Evolutionary conservation across 2,113 vertebrate genomes (phyloP).

Genomic region (Grammomys dolichurus): DNA sequence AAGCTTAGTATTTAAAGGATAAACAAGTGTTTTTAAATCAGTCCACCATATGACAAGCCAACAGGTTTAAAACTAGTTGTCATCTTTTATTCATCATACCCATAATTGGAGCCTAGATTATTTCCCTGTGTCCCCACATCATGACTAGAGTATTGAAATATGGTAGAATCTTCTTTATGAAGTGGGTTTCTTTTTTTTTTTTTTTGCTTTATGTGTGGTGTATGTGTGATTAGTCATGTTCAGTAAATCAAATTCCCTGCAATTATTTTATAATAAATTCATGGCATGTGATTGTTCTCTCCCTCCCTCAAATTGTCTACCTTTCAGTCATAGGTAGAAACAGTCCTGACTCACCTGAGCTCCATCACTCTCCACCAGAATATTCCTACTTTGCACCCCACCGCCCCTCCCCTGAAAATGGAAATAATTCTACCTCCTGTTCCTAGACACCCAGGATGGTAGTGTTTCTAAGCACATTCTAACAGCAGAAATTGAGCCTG

Average conservation of each 20-base stretch:
- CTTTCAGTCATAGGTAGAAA: not conserved
- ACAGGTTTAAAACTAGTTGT: constrained; percentile 87
- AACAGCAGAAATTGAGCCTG: constrained; percentile 45
- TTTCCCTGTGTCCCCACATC: constrained; percentile 80
- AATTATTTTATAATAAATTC: constrained; percentile 54
- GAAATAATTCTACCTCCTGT: not conserved
- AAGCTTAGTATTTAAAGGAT: constrained; percentile 82
- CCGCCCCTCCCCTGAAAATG: not conserved
- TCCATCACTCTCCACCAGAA: not conserved
- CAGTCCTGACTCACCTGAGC: constrained; percentile 37
- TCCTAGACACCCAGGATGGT: not conserved
- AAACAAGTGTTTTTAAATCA: constrained; percentile 87
- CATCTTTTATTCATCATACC: constrained; percentile 87
- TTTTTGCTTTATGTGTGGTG: constrained; percentile 25
- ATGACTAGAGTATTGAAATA: constrained; percentile 47
- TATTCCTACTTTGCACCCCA: not conserved
- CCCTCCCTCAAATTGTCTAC: not conserved
- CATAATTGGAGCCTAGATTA: constrained; percentile 81
- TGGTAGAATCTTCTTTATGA: not conserved
- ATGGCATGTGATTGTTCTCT: not conserved
- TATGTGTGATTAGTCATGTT: not conserved
- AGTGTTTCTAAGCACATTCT: constrained; percentile 55
- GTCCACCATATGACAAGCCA: constrained; percentile 80
- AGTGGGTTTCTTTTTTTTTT: not conserved
- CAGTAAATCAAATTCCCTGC: constrained; percentile 39